Base-by-base conservation (phyloP, 2,888 invertebrate species). In the Sicus ferrugineus region DNA sequence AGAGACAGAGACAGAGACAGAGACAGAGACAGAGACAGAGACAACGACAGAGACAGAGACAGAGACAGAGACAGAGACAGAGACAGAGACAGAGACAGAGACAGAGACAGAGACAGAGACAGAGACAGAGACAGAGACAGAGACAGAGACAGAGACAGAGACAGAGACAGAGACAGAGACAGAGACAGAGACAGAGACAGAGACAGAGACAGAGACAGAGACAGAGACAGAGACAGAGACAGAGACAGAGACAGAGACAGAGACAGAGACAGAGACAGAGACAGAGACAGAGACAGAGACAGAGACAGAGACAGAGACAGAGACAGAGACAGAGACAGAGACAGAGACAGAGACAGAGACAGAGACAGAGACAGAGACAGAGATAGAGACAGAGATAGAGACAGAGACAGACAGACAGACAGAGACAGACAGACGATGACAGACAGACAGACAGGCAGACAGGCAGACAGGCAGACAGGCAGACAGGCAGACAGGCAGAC, bases 1-100 rank as follows among this genome's bases (percentile, higher is more conserved):
- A 54, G 54, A 54, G 11, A 54, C 11, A 54, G 11, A 54, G 54
- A 54, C 54, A 54, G 54, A 54, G 54, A 54, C 54, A 54, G 54
- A 54, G n/a, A 54, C 11, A 54, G 11, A 54, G 54, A 54, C 54
- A 54, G 54, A 54, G 11, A 54, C 11, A 54, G 11, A 54, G 54
- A 54, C 54, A 54, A 16, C 6, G 11, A 54, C 11, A 54, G 11
- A 54, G 54, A 54, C 54, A 54, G 54, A 54, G 11, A 54, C 11
- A 54, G 9, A 54, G 54, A 54, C 54, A 54, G 54, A 54, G 11
- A 54, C 11, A 54, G 11, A 54, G 54, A 54, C 54, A 54, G 54
- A 54, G 11, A 54, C 11, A 54, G 11, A 54, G 54, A 54, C 54
- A 54, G 54, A 54, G 11, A 54, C 11, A 54, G 11, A 54, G 54